Evolutionary conservation across 2,888 invertebrate species (phyloP), one percentile per base, ranked within the genome.

Genomic region (Molorchus minor): DNA sequence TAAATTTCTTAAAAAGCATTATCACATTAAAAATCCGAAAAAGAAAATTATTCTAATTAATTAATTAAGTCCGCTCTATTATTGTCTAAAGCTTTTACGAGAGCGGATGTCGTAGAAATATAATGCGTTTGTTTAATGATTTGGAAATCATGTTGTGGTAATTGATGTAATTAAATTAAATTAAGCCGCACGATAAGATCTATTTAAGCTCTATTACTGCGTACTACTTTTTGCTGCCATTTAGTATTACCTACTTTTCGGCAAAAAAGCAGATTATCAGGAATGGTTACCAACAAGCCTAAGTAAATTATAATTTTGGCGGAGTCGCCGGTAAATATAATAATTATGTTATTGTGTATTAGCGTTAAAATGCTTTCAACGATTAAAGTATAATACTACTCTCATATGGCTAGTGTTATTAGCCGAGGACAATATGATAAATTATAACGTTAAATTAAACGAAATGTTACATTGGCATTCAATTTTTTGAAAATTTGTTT

Each of bases 111-210:
- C 13, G 15, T 12, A 25, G n/a, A 43, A 21, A 19, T 19, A 43
- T 43, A 38, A 49, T 21, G 29, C 19, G 17, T 33, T 12, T 45
- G 46, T 38, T 38, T 16, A 49, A 29, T 16, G 38, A 15, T 38
- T 38, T 40, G 21, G 38, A 49, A 29, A 49, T 49, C 38, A 29
- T 49, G 49, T 49, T 21, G 20, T 38, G 21, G 17, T 38, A 49
- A 49, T 49, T 49, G 38, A 40, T 21, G 21, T 49, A 49, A 25
- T 49, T 49, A 21, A 16, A n/a, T 49, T 49, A 21, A 35, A 38
- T 25, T 29, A 15, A 38, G 10, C 12, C 20, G 16, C n/a, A 38
- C 15, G 38, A 15, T 19, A 35, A 35, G 17, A 7, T 15, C 15
- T 15, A 19, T 20, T n/a, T 17, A n/a, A n/a, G n/a, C n/a, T n/a